Conservation (phyloP, 2,113 vertebrate species). For the Gambusia holbrooki region DNA sequence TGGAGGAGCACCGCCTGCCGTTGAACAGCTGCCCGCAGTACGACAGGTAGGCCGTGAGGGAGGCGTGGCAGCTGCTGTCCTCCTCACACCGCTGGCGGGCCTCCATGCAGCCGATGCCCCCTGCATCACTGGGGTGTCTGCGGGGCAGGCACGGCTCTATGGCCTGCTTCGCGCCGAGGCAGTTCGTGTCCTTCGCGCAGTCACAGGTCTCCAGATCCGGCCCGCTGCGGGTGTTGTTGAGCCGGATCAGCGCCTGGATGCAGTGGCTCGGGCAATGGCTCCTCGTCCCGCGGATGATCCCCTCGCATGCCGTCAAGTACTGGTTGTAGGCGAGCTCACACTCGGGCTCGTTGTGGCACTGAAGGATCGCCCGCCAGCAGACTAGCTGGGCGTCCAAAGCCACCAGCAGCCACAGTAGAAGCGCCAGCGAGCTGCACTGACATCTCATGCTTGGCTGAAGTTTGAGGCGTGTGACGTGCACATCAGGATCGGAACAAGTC, state of each 20-base stretch:
- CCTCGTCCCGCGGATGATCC: slow-evolving; percentile 68
- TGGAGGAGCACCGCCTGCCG: slow-evolving; percentile 79
- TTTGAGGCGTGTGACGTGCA: slow-evolving; percentile 51
- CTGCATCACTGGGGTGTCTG: slow-evolving; percentile 69
- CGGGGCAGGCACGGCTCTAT: slow-evolving; percentile 83
- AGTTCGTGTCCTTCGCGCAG: slow-evolving; percentile 76
- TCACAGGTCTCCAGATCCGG: slow-evolving; percentile 81
- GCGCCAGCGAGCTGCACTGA: slow-evolving; percentile 63
- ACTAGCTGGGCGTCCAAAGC: slow-evolving; percentile 71
- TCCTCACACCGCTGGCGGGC: slow-evolving; percentile 82
- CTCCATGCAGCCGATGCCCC: slow-evolving; percentile 82
- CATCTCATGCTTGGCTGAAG: slow-evolving; percentile 74
- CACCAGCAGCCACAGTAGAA: slow-evolving; percentile 72
- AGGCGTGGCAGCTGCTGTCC: slow-evolving; percentile 73
- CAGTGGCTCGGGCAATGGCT: slow-evolving; percentile 83
- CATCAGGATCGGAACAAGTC: slow-evolving; percentile 19
- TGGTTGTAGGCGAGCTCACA: slow-evolving; percentile 81
- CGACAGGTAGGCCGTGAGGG: slow-evolving; percentile 79
- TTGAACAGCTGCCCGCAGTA: slow-evolving; percentile 86
- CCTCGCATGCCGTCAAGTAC: slow-evolving; percentile 77
- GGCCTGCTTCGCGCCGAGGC: slow-evolving; percentile 72
- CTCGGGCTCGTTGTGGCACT: slow-evolving; percentile 80
- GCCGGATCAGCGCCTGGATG: slow-evolving; percentile 78
- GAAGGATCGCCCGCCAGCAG: slow-evolving; percentile 81
- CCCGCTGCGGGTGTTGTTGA: slow-evolving; percentile 80